Base-by-base conservation (phyloP, 2,888 invertebrate species). In the Myopa tessellatipennis region DNA sequence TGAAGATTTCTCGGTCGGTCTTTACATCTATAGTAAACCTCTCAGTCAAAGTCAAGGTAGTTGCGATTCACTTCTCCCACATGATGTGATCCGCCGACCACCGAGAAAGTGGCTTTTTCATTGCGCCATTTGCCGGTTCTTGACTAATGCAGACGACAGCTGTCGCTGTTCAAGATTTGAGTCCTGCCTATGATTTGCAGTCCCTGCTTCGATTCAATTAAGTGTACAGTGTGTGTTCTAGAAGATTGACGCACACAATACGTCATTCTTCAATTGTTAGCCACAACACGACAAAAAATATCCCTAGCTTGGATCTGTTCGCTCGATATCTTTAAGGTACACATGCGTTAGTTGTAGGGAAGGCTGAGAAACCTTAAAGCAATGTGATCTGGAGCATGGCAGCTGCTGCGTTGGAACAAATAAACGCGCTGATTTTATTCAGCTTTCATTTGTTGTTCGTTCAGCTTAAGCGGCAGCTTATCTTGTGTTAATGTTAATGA, bases 221-320 rank as follows among this genome's bases (percentile, higher is more conserved):
- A 6, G 45, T 45, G 45, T 45, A 45, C 7, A 45, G 45, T 8
- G 45, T 45, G 45, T 8, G 45, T 45, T 6, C 7, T 45, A 45
- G 3, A 45, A 45, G 45, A 45, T 45, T 45, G 45, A 6, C 45
- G 45, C 45, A 45, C 6, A 45, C 45, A 45, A 45, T 45, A 45
- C 45, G 10, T 45, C 3, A 58, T 71, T 36, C 12, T 18, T 71
- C 52, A 61, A 38, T n/a, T 34, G 73, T 40, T 10, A 40, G 40
- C 45, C 45, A 10, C 40, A 18, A 73, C 45, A 73, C 58, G 55
- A 26, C 26, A 61, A 61, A 18, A 26, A 73, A 45, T 73, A 61
- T 73, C 73, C 73, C 73, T 73, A 38, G 26, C 38, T 45, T 16
- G 50, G 16, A 69, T 69, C 50, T 71, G 38, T 38, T 40, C 38